Base-by-base conservation (phyloP, 1,140 invertebrate genomes). In the Chymomyza costata region DNA sequence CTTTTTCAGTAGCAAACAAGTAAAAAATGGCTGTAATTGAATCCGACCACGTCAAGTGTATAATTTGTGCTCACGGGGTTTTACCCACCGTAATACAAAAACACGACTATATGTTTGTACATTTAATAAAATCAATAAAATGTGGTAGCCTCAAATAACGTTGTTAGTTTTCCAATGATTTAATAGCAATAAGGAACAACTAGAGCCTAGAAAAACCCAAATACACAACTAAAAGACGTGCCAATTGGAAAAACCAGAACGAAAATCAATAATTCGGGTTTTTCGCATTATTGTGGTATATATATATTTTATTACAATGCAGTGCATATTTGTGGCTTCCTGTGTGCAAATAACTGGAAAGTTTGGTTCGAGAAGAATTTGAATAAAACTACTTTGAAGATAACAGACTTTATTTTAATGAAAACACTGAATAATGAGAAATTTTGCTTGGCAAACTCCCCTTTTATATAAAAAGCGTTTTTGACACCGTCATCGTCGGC, bases 101-200 rank as follows among this genome's bases (percentile, higher is more conserved):
- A n/a, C n/a, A n/a, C n/a, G n/a, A n/a, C 30, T 44, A 45, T 56
- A 17, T 17, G 14, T 34, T 18, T 50, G 38, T 63, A 43, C 39
- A 55, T 8, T 25, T 8, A 25, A 25, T 25, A 25, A 3, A 25
- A 25, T 25, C 21, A 8, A 34, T 44, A 53, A 21, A n/a, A n/a
- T n/a, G n/a, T n/a, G n/a, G n/a, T 39, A 54, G 49, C 17, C 14
- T 44, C 46, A 35, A 41, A 53, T 62, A 47, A 41, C 39, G 32
- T 25, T 65, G 51, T 60, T 64, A 35, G 65, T 59, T 78, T 63
- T 43, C 56, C 66, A 71, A 80, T 80, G 63, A 78, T 80, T 78
- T 67, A 66, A 78, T 71, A 80, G 71, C 40, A 55, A 37, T 43
- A n/a, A n/a, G n/a, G n/a, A n/a, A 39, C 70, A 44, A 21, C 19